Base-by-base conservation (phyloP, 1,140 invertebrate genomes). In the Bombus ignitus region DNA sequence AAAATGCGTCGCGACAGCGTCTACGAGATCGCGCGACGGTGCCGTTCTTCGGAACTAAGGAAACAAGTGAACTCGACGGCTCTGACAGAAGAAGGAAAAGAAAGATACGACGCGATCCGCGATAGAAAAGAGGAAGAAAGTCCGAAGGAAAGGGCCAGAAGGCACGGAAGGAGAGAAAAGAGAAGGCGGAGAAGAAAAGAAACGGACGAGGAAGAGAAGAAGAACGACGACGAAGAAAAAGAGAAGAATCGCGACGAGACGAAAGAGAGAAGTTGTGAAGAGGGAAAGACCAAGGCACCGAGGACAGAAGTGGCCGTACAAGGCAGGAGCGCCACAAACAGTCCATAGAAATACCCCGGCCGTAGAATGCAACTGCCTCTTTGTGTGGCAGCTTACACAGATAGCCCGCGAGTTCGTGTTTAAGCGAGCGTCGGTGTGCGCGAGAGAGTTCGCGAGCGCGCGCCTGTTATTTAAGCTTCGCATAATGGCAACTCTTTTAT, bases 401-500 rank as follows among this genome's bases (percentile, higher is more conserved):
- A 84, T 47, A 32, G 18, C 62, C 59, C 44, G 71, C 73, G 47
- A 47, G 83, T 83, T 79, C 88, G 83, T 85, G 83, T 85, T 79
- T 73, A 80, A 80, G 42, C 83, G 77, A 72, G 53, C 68, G 47
- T 74, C 74, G 85, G 86, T 91, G 87, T 86, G 89, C 78, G 88
- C 73, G 59, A 62, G 86, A 87, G 90, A 73, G 62, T 37, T 70
- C 47, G 62, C 89, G 57, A 66, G 78, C 85, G 80, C 84, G 76
- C 88, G 83, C 73, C 92, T 94, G 94, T 95, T 95, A 94, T 95
- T 95, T 94, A 95, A 95, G 92, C 94, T 93, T 92, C 92, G 91
- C 93, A 93, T 94, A 94, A 94, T 94, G 91, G 92, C 92, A 93
- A 94, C 92, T 95, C 94, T 95, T 95, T 94, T 94, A 94, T 95